Conservation (phyloP, 2,888 invertebrate genomes). For the Acanthosepion esculentum region DNA sequence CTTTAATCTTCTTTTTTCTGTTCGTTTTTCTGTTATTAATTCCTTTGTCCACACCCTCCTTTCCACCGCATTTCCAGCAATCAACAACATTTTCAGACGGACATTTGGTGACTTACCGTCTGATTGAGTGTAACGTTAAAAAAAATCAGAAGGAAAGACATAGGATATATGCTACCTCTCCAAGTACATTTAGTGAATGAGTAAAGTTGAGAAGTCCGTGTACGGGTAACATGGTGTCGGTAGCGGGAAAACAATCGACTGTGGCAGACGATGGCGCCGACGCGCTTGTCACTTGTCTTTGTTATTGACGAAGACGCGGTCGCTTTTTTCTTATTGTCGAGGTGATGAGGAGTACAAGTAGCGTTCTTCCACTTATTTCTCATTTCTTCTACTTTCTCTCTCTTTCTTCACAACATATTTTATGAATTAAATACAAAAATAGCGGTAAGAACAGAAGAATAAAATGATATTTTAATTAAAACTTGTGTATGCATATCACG, state of each 20-base stretch:
- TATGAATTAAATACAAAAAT: background rate
- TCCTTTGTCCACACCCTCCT: background rate
- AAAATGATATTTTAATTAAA: constrained; percentile 33
- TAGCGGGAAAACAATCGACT: background rate
- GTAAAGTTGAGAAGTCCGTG: background rate
- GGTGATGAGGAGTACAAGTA: background rate
- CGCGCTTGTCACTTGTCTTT: background rate
- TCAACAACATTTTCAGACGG: constrained; percentile 3
- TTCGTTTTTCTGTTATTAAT: background rate
- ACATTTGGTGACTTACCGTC: background rate
- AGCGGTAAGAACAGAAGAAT: background rate
- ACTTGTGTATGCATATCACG: constrained; percentile 15
- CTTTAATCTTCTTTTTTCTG: background rate
- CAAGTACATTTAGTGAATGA: background rate
- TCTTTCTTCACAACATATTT: background rate
- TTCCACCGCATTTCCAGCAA: background rate
- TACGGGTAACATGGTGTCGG: constrained; percentile 33
- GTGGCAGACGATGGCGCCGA: background rate
- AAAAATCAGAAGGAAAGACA: background rate
- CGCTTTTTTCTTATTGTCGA: background rate
- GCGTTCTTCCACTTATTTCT: background rate
- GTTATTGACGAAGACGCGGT: background rate
- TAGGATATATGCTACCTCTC: background rate
- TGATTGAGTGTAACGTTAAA: background rate
- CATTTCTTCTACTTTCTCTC: background rate